phyloP scores from a whole-genome alignment of 2,888 invertebrate genomes.

The Hofmannophila pseudospretella region DNA sequence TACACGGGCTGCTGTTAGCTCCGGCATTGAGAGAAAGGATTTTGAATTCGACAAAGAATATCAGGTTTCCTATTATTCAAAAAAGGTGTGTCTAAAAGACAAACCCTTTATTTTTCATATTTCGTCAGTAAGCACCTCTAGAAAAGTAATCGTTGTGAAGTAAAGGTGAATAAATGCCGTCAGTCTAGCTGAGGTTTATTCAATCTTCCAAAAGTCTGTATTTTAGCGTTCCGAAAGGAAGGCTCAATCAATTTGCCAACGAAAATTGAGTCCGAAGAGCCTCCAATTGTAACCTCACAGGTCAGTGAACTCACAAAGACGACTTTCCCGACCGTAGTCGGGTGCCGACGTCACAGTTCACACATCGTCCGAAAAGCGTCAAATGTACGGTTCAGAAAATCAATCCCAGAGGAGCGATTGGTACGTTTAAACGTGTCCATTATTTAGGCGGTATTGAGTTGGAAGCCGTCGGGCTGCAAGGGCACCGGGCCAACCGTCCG shows the following conservation, averaged over 20 bases:
- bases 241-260: not conserved
- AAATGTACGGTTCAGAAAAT: conserved; percentile 58
- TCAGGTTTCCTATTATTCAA: not conserved
- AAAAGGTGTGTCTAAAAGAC: not conserved
- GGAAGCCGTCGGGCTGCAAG: conserved; percentile 29
- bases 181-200: too few species aligned
- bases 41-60: conserved; percentile 5
- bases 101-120: too few species aligned
- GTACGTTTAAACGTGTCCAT: conserved; percentile 61
- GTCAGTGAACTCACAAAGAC: conserved; percentile 28
- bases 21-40: conserved; percentile 9
- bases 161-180: too few species aligned
- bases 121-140: too few species aligned
- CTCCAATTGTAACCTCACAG: conserved; percentile 22
- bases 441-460: conserved; percentile 52
- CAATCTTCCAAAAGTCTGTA: too few species aligned
- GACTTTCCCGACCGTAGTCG: conserved; percentile 23
- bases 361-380: conserved; percentile 53
- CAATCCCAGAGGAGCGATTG: conserved; percentile 56
- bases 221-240: too few species aligned
- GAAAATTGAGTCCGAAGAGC: conserved; percentile 12
- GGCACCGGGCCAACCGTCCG: conserved; percentile 49
- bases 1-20: conserved; percentile 21
- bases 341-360: conserved; percentile 29
- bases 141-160: too few species aligned